Evolutionary conservation across 2,113 vertebrate species (phyloP).

Genomic region (Notarius quadriscutis): DNA sequence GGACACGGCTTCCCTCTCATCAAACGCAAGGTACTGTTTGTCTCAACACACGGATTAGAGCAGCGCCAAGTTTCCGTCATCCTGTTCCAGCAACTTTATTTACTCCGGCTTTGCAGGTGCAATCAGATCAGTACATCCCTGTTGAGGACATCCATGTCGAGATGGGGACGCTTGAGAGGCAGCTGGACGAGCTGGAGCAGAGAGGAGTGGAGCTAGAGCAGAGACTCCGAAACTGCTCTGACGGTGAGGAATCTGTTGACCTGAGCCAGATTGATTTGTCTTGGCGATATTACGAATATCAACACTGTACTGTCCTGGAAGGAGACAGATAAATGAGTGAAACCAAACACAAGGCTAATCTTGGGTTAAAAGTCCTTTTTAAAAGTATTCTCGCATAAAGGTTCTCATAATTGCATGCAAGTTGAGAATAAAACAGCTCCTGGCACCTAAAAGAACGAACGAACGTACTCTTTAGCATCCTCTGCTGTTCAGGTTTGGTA

Average conservation of each 20-base stretch:
- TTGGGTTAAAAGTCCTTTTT: neutral
- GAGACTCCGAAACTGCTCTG: slow-evolving; percentile 82
- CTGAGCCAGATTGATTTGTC: no score
- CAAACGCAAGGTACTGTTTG: slow-evolving; percentile 89
- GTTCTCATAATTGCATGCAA: neutral
- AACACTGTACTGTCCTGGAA: neutral
- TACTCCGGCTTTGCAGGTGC: slow-evolving; percentile 77
- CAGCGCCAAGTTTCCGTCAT: neutral
- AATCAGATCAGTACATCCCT: slow-evolving; percentile 93
- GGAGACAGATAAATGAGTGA: neutral
- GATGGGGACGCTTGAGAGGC: slow-evolving; percentile 88
- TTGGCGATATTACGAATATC: neutral
- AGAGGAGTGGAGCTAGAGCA: slow-evolving; percentile 90
- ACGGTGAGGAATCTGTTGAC: slow-evolving; percentile 68
- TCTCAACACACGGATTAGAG: neutral
- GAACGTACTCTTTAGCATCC: neutral
- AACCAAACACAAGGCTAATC: neutral
- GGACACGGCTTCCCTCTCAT: slow-evolving; percentile 96
- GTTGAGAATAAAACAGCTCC: neutral
- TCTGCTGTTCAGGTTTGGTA: neutral
- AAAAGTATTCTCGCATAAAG: neutral
- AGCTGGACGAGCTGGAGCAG: slow-evolving; percentile 89
- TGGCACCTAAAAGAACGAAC: neutral
- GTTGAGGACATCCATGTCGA: slow-evolving; percentile 91
- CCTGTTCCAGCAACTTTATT: neutral